Evolutionary conservation across 2,888 invertebrate species (phyloP).

Genomic region (Ornithoptera alexandrae): DNA sequence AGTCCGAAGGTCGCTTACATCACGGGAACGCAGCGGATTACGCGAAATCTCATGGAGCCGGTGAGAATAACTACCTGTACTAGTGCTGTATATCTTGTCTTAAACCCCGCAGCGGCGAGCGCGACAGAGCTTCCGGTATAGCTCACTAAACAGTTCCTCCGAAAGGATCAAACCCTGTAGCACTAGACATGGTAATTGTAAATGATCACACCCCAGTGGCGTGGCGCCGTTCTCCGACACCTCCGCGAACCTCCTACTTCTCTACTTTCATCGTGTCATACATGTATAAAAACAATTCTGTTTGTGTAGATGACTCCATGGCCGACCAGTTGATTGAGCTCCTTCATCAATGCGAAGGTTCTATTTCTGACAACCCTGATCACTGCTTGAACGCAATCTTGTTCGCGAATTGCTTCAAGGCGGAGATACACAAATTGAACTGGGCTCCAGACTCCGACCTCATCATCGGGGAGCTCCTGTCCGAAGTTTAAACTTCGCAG

Average conservation of each 20-base stretch:
- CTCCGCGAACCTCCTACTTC: too few relatives aligned
- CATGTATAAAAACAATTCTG: too few relatives aligned
- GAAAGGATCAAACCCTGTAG: too few relatives aligned
- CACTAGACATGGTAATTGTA: too few relatives aligned
- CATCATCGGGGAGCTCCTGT: constrained; percentile 53
- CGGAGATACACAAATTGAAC: constrained; percentile 49
- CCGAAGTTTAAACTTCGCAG: constrained; percentile 45
- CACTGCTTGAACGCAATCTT: constrained; percentile 54
- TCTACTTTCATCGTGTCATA: too few relatives aligned
- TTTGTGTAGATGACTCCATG: too few relatives aligned
- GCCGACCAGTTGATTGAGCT: too few relatives aligned
- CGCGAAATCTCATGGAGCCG: constrained; percentile 60
- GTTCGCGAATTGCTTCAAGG: constrained; percentile 60
- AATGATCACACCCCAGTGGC: too few relatives aligned
- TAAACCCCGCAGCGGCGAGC: constrained; percentile 28
- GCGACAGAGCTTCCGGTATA: constrained; percentile 50
- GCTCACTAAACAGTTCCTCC: not conserved
- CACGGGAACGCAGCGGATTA: constrained; percentile 63
- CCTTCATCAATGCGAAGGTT: constrained; percentile 44
- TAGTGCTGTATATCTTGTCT: not conserved
- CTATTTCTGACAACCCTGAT: constrained; percentile 43
- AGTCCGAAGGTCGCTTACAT: constrained; percentile 55
- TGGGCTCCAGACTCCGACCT: constrained; percentile 60
- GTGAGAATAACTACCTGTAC: constrained; percentile 39
- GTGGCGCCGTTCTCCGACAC: too few relatives aligned